Base-by-base conservation (phyloP, 2,888 invertebrate genomes). In the Apoda limacodes region DNA sequence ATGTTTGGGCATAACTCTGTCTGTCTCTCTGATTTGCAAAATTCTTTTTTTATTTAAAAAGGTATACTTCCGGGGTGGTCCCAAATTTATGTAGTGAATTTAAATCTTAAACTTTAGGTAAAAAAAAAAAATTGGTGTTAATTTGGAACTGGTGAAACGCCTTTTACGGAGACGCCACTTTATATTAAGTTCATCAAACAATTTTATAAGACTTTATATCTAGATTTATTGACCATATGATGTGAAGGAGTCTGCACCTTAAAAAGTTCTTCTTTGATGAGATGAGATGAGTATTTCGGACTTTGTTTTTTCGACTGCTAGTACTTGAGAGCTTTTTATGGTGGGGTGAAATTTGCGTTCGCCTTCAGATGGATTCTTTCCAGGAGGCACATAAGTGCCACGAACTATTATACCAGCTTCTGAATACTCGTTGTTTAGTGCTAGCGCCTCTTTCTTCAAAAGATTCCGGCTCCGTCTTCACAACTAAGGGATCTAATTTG, bases 401-500 rank as follows among this genome's bases (percentile, higher is more conserved):
- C 98, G 86, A 0, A 99, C 99, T 0, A 98, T 98, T 40, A 99
- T 92, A 20, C 99, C 99, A 1, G 98, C 99, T 66, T 99, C 99
- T 0, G 98, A 98, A 69, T 98, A 98, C 68, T 99, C 99, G 27
- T 96, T 95, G 53, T 99, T 98, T 60, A 98, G 94, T 1, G 96
- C 96, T 43, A 99, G 74, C 4, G 98, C 97, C 80, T 99, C 99
- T 89, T 93, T n/a, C n/a, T n/a, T n/a, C n/a, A n/a, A n/a, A n/a
- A n/a, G n/a, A n/a, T n/a, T n/a, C n/a, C n/a, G n/a, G n/a, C n/a
- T n/a, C n/a, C n/a, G n/a, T n/a, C n/a, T n/a, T n/a, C n/a, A n/a
- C n/a, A n/a, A n/a, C n/a, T n/a, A n/a, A n/a, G n/a, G n/a, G n/a
- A n/a, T n/a, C n/a, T n/a, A n/a, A n/a, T n/a, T n/a, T n/a, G n/a